Percentiles rank a stretch among this genome's conserved stretches.
Conservation (phyloP, 2,888 invertebrate species). For the Strigamia maritima region DNA sequence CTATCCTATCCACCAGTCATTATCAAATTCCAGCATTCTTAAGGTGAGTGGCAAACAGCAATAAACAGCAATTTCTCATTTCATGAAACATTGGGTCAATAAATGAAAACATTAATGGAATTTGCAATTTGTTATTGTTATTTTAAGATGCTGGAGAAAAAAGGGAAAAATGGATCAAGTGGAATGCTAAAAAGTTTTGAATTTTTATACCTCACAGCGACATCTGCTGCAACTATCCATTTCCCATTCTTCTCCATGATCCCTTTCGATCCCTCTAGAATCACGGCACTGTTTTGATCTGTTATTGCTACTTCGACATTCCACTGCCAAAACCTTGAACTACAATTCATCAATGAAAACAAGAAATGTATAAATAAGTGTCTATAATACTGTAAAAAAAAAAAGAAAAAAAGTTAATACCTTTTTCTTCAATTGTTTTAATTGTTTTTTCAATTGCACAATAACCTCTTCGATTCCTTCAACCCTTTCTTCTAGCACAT, state of each 20-base stretch:
- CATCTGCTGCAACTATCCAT: slow-evolving; percentile 57
- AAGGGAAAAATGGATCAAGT: background rate
- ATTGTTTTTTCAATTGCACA: slow-evolving; percentile 57
- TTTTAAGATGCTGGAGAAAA: too few relatives aligned
- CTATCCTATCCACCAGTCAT: too few relatives aligned
- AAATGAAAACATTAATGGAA: too few relatives aligned
- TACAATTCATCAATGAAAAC: background rate
- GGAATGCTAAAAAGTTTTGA: background rate
- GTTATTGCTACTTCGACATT: slow-evolving; percentile 33
- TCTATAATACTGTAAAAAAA: too few relatives aligned
- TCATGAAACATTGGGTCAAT: too few relatives aligned
- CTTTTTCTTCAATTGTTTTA: slow-evolving; percentile 54
- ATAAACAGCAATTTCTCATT: too few relatives aligned
- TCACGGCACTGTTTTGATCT: slow-evolving; percentile 49
- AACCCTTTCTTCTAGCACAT: slow-evolving; percentile 49
- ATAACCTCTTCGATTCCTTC: slow-evolving; percentile 59
- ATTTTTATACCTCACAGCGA: slow-evolving; percentile 52
- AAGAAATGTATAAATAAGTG: too few relatives aligned
- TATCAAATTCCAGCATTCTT: too few relatives aligned
- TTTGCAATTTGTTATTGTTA: too few relatives aligned
- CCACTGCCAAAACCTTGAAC: slow-evolving; percentile 41
- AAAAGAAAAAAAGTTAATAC: slow-evolving; percentile 34
- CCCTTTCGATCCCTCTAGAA: slow-evolving; percentile 52
- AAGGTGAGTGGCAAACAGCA: too few relatives aligned
- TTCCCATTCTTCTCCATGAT: slow-evolving; percentile 57